These are phyloP conservation scores for Athetis lepigone DNA, from an alignment of 2,888 invertebrate genomes.

Conservation along the genomic window DNA sequence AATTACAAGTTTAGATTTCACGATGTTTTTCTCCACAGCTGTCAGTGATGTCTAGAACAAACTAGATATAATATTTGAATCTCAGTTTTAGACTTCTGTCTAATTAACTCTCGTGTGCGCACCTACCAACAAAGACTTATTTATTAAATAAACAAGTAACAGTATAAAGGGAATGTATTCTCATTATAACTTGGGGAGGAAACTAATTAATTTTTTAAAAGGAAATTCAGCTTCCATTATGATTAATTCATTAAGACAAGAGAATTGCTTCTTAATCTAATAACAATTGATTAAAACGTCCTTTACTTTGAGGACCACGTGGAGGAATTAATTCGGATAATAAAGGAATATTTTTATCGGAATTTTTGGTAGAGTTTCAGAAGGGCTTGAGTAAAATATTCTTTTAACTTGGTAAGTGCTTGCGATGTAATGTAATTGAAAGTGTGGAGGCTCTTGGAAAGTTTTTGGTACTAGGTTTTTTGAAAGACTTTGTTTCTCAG, in stretches of 20 bases:
- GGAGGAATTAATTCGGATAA: neutral
- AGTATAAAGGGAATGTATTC: slow-evolving; percentile 73
- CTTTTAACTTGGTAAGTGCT: too few species aligned
- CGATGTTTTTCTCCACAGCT: too few species aligned
- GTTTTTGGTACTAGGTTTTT: too few species aligned
- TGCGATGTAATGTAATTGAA: too few species aligned
- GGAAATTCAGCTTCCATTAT: slow-evolving; percentile 40
- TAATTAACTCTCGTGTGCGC: slow-evolving; percentile 25
- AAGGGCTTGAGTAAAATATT: neutral
- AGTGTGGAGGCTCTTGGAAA: too few species aligned
- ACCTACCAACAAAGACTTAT: slow-evolving; percentile 67
- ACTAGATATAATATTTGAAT: too few species aligned
- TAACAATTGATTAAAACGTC: slow-evolving; percentile 44
- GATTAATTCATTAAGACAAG: slow-evolving; percentile 44
- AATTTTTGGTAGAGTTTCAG: neutral
- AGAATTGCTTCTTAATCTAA: slow-evolving; percentile 43
- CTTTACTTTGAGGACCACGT: neutral
- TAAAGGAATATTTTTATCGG: neutral
- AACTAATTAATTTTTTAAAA: slow-evolving; percentile 60
- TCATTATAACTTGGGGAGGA: slow-evolving; percentile 62
- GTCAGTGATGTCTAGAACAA: too few species aligned
- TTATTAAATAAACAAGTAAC: slow-evolving; percentile 75
- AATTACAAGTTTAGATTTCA: too few species aligned
- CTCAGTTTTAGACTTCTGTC: slow-evolving; percentile 47
- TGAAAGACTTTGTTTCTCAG: too few species aligned